Evolutionary conservation across 2,888 invertebrate species (phyloP).

Genomic region (Drosophila subsilvestris): DNA sequence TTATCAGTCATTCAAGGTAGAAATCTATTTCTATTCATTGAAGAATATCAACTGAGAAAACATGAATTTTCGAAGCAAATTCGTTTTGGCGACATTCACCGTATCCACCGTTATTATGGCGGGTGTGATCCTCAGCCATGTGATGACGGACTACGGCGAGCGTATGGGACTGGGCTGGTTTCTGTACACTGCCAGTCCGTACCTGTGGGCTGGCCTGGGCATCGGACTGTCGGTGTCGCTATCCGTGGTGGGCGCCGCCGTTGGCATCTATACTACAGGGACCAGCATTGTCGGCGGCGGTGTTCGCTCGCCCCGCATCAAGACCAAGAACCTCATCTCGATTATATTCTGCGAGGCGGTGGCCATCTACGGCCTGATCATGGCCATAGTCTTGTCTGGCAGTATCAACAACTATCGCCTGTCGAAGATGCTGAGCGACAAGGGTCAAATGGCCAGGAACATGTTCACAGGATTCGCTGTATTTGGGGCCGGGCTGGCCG

Average conservation of each 20-base stretch:
- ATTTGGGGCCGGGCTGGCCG: conserved; percentile 97
- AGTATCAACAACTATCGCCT: conserved; percentile 86
- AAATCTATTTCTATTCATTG: not conserved
- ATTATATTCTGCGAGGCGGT: conserved; percentile 99
- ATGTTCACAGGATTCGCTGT: conserved; percentile 95
- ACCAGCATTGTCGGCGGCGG: conserved; percentile 98
- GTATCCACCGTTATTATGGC: conserved; percentile 85
- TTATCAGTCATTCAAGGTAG: not conserved
- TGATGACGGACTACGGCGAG: conserved; percentile 93
- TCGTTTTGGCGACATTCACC: conserved; percentile 76
- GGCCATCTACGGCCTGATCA: conserved; percentile 99
- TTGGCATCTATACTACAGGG: conserved; percentile 98
- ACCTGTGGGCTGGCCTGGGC: conserved; percentile 98
- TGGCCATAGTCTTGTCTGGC: conserved; percentile 97
- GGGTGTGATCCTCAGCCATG: conserved; percentile 85
- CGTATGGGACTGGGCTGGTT: conserved; percentile 95
- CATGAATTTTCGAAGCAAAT: conserved; percentile 12
- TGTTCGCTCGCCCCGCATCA: conserved; percentile 98
- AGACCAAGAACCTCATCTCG: conserved; percentile 99
- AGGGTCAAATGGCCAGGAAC: conserved; percentile 86
- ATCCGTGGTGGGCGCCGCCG: conserved; percentile 98
- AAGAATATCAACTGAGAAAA: not conserved
- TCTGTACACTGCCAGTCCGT: conserved; percentile 93
- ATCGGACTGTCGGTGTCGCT: conserved; percentile 97
- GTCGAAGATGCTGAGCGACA: conserved; percentile 53